These are phyloP conservation scores for Onychostoma macrolepis DNA, from an alignment of 2,113 vertebrate species.

Conservation along the genomic window DNA sequence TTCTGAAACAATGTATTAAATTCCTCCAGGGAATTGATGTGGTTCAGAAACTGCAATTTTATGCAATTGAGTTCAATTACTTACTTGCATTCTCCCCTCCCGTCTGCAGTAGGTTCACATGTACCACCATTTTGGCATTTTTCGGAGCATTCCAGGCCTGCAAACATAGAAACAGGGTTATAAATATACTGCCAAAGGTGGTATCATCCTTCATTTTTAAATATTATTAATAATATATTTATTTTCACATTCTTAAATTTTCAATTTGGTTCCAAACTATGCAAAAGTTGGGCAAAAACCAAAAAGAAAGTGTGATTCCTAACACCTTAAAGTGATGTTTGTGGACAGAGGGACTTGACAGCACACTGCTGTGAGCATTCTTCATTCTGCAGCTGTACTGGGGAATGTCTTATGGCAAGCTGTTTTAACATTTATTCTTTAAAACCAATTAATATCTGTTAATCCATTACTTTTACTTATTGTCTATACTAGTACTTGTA, in stretches of 20 bases:
- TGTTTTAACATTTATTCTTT: constrained; percentile 12
- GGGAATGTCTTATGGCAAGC: constrained; percentile 57
- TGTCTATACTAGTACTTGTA: neutral
- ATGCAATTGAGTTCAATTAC: constrained; percentile 59
- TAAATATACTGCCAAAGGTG: neutral
- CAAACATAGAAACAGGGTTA: constrained; percentile 47
- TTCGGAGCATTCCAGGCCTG: constrained; percentile 80
- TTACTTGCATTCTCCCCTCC: constrained; percentile 89
- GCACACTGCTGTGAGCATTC: constrained; percentile 40
- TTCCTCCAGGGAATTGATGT: neutral
- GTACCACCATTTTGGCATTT: constrained; percentile 88
- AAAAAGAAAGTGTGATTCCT: constrained; percentile 63
- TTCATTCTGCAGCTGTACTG: constrained; percentile 58
- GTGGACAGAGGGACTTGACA: constrained; percentile 57
- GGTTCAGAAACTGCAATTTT: neutral
- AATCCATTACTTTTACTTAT: neutral
- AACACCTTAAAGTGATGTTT: constrained; percentile 63
- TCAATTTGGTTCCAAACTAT: neutral
- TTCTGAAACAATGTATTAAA: neutral
- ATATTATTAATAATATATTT: neutral
- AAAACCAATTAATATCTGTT: neutral
- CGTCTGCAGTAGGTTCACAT: constrained; percentile 82
- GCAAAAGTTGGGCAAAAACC: constrained; percentile 17
- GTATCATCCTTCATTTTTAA: neutral
- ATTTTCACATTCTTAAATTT: neutral